Conservation (phyloP, 2,797 vertebrate genomes). For the Phoxinus dragarum region DNA sequence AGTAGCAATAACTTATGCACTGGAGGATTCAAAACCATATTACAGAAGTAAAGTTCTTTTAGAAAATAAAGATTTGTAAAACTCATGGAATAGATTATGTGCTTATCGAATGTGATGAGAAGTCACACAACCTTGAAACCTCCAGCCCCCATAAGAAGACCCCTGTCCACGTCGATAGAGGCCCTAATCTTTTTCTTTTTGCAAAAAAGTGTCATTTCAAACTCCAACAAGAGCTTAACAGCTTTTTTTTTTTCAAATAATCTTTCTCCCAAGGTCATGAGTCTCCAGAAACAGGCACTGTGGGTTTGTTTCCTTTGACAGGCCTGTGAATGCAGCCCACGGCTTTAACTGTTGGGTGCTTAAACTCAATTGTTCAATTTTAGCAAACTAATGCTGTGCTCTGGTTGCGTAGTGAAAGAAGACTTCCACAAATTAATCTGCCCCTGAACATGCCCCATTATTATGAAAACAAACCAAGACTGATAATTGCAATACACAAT, state of each 20-base stretch:
- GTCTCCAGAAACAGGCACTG: neutral
- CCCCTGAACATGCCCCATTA: neutral
- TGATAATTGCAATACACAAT: neutral
- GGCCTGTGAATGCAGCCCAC: neutral
- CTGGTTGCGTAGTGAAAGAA: neutral
- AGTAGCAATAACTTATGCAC: conserved; percentile 29
- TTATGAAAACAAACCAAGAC: neutral
- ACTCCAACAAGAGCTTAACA: conserved; percentile 52
- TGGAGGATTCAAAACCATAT: conserved; percentile 36
- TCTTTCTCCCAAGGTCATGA: conserved; percentile 21
- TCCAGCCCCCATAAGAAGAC: neutral
- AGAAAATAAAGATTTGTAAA: conserved; percentile 18
- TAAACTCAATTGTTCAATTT: conserved; percentile 24
- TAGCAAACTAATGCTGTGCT: conserved; percentile 4
- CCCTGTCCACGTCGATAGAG: neutral
- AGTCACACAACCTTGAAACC: conserved; percentile 12
- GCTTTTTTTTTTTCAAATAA: conserved; percentile 16
- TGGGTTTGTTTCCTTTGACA: conserved; percentile 20
- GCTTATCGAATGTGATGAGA: conserved; percentile 15
- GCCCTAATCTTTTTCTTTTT: conserved; percentile 17
- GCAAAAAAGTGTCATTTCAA: conserved; percentile 58
- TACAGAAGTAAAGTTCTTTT: conserved; percentile 23
- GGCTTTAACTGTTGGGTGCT: conserved; percentile 10
- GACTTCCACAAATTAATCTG: conserved; percentile 7
- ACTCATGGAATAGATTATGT: conserved; percentile 8